phyloP scores from a whole-genome alignment of 2,797 vertebrate genomes.

The Crenuchus spilurus region DNA sequence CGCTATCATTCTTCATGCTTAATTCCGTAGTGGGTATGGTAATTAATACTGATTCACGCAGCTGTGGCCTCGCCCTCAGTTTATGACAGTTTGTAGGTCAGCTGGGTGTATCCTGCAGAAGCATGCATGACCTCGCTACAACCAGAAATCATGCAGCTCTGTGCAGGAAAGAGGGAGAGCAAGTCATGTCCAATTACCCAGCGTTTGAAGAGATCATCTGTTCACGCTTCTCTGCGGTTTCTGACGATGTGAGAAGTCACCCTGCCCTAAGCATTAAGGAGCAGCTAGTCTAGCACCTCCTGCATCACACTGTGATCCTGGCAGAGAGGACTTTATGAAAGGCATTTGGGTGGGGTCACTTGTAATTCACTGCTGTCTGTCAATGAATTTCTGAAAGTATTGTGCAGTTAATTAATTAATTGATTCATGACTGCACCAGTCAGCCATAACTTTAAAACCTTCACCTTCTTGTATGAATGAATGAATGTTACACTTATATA shows the following conservation, averaged over 20 bases:
- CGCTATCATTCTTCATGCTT: too few relatives aligned
- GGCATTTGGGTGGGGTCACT: background rate
- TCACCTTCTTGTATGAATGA: too few relatives aligned
- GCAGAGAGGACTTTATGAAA: background rate
- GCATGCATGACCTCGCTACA: conserved; percentile 9
- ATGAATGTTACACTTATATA: too few relatives aligned
- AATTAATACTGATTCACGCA: too few relatives aligned
- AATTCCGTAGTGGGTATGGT: too few relatives aligned
- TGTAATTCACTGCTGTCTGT: background rate
- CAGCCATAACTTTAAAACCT: too few relatives aligned
- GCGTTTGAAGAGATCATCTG: conserved; percentile 50
- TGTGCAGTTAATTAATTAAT: too few relatives aligned
- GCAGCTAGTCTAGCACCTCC: conserved; percentile 35
- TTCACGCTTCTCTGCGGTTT: conserved; percentile 43
- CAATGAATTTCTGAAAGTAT: too few relatives aligned
- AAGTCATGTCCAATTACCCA: conserved; percentile 42
- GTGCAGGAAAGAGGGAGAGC: conserved; percentile 24
- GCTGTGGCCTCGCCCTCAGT: background rate
- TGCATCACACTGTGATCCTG: conserved; percentile 9
- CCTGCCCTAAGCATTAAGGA: conserved; percentile 34
- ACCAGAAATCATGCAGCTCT: conserved; percentile 16
- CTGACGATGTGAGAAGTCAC: conserved; percentile 36
- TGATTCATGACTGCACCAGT: too few relatives aligned
- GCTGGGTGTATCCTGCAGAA: conserved; percentile 1
- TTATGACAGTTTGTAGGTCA: background rate